Evolutionary conservation across 2,113 vertebrate genomes (phyloP), one percentile per base, ranked within the genome.

Genomic region (Alethe diademata): DNA sequence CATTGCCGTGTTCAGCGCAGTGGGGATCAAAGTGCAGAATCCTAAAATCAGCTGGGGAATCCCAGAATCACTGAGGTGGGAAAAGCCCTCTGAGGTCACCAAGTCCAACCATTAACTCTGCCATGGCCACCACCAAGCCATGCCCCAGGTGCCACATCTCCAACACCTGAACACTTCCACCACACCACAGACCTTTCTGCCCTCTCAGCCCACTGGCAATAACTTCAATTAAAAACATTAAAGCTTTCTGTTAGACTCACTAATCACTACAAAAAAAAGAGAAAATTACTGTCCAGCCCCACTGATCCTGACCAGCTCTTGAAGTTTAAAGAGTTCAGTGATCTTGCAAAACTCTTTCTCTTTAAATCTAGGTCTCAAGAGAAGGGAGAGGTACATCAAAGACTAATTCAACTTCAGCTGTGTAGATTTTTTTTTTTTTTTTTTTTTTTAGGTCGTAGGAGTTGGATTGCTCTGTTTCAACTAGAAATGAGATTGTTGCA

Each of bases 371-470:
- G 73, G 90, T 95, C 89, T 93, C 88, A 76, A 47, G 75, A 95
- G 89, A 88, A 96, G 95, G 97, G 97, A 97, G 96, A 96, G 96
- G 97, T 93, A 95, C 96, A 96, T 97, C 96, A 97, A 97, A 97
- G 97, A 45, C 90, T 78, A 93, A 93, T 86, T 96, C 95, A 78
- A 66, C 92, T 92, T 95, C 42, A 79, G 92, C 95, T 94, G 94
- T 0, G 36, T 85, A 50, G 83, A 93, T 86, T 42, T 79, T 90
- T 47, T 87, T 94, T 88, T 47, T 47, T 19, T 43, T 43, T 43
- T 45, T 78, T 81, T 92, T 58, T 65, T 38, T 85, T n/a, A 61
- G 74, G 86, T 93, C 94, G 96, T 97, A 96, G 97, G 96, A 94
- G 96, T 95, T 94, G 95, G 90, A 92, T 91, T 95, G 90, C 83